Evolutionary conservation across 2,888 invertebrate species (phyloP).

Genomic region (Zaprionus obscuricornis): DNA sequence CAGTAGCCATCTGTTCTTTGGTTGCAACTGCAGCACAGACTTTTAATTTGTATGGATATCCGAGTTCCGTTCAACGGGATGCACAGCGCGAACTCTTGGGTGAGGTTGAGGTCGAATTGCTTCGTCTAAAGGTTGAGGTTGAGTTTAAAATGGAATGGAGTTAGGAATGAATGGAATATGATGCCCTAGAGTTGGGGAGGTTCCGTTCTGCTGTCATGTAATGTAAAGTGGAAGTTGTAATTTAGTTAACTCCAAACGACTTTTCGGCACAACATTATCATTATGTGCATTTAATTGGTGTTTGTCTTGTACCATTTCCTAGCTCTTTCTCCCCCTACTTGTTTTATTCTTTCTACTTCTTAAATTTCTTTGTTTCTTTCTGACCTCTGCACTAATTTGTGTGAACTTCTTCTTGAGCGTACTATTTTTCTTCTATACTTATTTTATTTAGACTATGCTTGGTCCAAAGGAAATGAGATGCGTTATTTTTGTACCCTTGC

Average conservation of each 20-base stretch:
- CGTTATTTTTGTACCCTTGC: too few relatives aligned
- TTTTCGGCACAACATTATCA: slow-evolving; percentile 78
- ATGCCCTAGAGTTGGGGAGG: slow-evolving; percentile 39
- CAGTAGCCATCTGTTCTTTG: slow-evolving; percentile 66
- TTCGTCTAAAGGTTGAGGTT: slow-evolving; percentile 12
- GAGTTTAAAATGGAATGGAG: background rate
- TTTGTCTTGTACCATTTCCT: slow-evolving; percentile 59
- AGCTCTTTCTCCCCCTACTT: slow-evolving; percentile 4
- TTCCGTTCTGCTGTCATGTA: slow-evolving; percentile 67
- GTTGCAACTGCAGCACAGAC: slow-evolving; percentile 61
- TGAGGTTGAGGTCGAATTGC: slow-evolving; percentile 44
- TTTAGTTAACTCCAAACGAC: slow-evolving; percentile 71
- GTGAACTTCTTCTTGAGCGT: slow-evolving; percentile 54
- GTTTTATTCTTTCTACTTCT: slow-evolving; percentile 5
- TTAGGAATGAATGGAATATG: too few relatives aligned
- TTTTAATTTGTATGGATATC: slow-evolving; percentile 73
- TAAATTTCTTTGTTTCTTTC: slow-evolving; percentile 16
- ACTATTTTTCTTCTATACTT: slow-evolving; percentile 12
- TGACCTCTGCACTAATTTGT: slow-evolving; percentile 60
- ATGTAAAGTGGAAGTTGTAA: slow-evolving; percentile 76
- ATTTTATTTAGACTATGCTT: too few relatives aligned
- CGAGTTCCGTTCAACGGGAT: slow-evolving; percentile 47
- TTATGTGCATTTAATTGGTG: slow-evolving; percentile 78
- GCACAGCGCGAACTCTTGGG: slow-evolving; percentile 36
- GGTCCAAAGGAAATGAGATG: slow-evolving; percentile 29